Evolutionary conservation across 2,888 invertebrate species (phyloP).

Genomic region (Dugesia japonica): DNA sequence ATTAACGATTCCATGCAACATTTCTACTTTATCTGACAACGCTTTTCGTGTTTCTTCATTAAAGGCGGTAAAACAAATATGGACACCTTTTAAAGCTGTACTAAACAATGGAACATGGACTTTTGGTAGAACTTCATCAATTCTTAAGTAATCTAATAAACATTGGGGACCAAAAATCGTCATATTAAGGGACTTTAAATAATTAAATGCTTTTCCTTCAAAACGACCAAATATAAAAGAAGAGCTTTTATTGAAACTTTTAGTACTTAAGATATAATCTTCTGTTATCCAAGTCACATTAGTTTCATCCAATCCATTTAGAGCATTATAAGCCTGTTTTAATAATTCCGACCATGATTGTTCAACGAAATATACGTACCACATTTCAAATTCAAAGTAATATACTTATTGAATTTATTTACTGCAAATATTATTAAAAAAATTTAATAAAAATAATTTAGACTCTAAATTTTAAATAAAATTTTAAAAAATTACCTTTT

Average conservation of each 20-base stretch:
- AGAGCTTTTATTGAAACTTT: neutral
- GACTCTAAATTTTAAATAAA: too few relatives aligned
- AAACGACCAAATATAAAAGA: slow-evolving; percentile 26
- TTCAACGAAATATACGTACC: too few relatives aligned
- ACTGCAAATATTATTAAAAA: too few relatives aligned
- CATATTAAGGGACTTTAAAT: slow-evolving; percentile 22
- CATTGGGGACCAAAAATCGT: slow-evolving; percentile 32
- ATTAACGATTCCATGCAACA: slow-evolving; percentile 32
- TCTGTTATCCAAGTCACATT: neutral
- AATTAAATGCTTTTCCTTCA: slow-evolving; percentile 20
- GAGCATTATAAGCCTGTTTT: neutral
- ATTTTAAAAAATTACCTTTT: too few relatives aligned
- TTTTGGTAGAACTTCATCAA: slow-evolving; percentile 32
- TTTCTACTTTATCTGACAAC: slow-evolving; percentile 25
- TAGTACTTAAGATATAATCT: neutral
- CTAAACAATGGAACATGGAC: slow-evolving; percentile 28
- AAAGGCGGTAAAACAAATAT: slow-evolving; percentile 32
- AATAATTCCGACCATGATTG: neutral
- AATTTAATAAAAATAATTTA: too few relatives aligned
- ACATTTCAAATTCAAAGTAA: too few relatives aligned
- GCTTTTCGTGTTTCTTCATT: neutral
- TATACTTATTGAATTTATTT: too few relatives aligned
- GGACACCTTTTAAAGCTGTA: slow-evolving; percentile 31
- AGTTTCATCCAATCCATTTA: neutral
- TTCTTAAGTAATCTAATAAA: slow-evolving; percentile 31